These are phyloP conservation scores for Hyposmocoma kahamanoa DNA, from an alignment of 1,140 invertebrate genomes.

Conservation along the genomic window DNA sequence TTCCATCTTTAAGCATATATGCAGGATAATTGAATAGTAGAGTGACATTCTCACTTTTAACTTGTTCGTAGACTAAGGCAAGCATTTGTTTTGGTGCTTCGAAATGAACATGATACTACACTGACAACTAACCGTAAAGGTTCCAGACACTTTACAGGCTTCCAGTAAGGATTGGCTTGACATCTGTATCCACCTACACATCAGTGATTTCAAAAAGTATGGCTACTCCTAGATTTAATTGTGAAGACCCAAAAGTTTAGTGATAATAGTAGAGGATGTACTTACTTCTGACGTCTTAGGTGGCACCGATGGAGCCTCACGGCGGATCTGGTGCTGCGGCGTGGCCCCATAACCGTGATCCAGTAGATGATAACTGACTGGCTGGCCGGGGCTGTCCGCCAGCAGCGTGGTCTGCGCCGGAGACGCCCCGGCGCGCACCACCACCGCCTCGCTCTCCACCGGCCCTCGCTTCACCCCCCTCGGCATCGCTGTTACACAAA, in stretches of 20 bases:
- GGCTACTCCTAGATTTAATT: too few species aligned
- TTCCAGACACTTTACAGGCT: too few species aligned
- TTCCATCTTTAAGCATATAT: not conserved
- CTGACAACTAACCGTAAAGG: too few species aligned
- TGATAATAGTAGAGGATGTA: too few species aligned
- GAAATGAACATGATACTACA: too few species aligned
- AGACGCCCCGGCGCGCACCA: conserved; percentile 62
- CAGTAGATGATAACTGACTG: conserved; percentile 83
- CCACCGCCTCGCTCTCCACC: conserved; percentile 65
- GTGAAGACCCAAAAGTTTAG: too few species aligned
- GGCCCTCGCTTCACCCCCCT: conserved; percentile 70
- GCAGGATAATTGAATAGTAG: not conserved
- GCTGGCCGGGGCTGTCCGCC: conserved; percentile 68
- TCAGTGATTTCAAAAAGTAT: too few species aligned
- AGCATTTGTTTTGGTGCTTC: too few species aligned
- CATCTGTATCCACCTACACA: too few species aligned
- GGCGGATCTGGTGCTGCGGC: conserved; percentile 82
- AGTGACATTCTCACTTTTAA: too few species aligned
- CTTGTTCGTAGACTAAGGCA: too few species aligned
- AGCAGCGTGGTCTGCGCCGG: conserved; percentile 60
- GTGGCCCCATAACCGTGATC: conserved; percentile 90
- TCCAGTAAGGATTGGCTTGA: too few species aligned
- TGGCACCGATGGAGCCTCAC: conserved; percentile 65
- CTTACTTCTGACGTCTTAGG: conserved; percentile 72
- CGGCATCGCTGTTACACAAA: conserved; percentile 63